Base-by-base conservation (phyloP, 2,888 invertebrate genomes). In the Cremastinae sp. region DNA sequence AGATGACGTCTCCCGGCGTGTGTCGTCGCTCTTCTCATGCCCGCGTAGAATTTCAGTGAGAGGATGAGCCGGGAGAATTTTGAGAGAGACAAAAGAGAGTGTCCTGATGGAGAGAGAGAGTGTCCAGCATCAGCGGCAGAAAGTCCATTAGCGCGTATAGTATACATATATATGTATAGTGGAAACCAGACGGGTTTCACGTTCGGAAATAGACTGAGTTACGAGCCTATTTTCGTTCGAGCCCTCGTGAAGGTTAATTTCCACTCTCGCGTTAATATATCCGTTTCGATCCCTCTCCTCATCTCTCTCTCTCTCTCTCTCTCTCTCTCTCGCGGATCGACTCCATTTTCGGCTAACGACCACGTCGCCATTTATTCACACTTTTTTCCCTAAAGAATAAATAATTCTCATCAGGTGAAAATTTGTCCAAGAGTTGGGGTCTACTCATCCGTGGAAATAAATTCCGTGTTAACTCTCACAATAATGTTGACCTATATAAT, bases 181-280 rank as follows among this genome's bases (percentile, higher is more conserved):
- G 69, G 28, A 53, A 74, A 64, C 74, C 74, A 73, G 76, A 73
- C 76, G 69, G 73, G 76, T 76, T 76, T 76, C 64, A 76, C 72
- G 73, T 73, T 77, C 65, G 74, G 70, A 77, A 77, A 77, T 77
- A 77, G 77, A 77, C 77, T 77, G 77, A 77, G 77, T 77, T 77
- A 77, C 73, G 77, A 77, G 77, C 77, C 77, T 74, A 77, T 70
- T 77, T 77, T 77, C 45, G 77, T 61, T n/a, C 56, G 74, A 61
- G 39, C 49, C 64, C 43, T 62, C 68, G 51, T 66, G 70, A 77
- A 47, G 73, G 77, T 77, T 74, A 73, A 77, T 74, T 76, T 73
- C 64, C 73, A 65, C 58, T 76, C 69, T 69, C 64, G 62, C 64
- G 62, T 55, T 51, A 28, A 47, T 58, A 39, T 20, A 45, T 28